Conservation (phyloP, 2,888 invertebrate genomes). For the Drosophila nr. medialis region DNA sequence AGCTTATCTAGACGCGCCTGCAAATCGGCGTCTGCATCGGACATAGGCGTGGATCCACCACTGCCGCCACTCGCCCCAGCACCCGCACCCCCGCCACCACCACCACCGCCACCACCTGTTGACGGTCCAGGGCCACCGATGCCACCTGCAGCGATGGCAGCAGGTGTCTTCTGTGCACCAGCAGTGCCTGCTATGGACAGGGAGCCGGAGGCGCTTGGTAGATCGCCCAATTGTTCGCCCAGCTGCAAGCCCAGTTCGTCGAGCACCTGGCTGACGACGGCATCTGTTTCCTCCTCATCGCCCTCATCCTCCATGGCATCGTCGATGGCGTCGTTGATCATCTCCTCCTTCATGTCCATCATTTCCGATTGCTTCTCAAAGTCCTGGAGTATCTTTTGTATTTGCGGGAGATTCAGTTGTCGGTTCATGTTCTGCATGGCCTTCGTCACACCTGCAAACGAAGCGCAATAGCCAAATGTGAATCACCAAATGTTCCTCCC, state of each 20-base stretch:
- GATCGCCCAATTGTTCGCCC: constrained; percentile 94
- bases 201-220: constrained; percentile 89
- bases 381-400: constrained; percentile 98
- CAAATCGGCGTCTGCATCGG: constrained; percentile 98
- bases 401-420: constrained; percentile 98
- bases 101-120: constrained; percentile 83
- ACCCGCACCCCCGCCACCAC: constrained; percentile 83
- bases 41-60: constrained; percentile 86
- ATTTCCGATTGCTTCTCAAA: constrained; percentile 99
- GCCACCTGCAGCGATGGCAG: constrained; percentile 85
- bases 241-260: constrained; percentile 99
- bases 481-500: constrained; percentile 8
- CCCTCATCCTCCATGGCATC: constrained; percentile 99
- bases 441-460: constrained; percentile 91
- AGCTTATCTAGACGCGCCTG: constrained; percentile 98
- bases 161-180: constrained; percentile 87
- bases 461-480: constrained; percentile 3
- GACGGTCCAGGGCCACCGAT: constrained; percentile 76
- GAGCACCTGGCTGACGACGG: constrained; percentile 97
- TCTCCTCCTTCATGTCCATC: constrained; percentile 99
- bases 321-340: constrained; percentile 99
- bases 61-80: constrained; percentile 83
- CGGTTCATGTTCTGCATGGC: constrained; percentile 99
- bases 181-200: constrained; percentile 87
- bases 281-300: constrained; percentile 99